Evolutionary conservation across 2,113 vertebrate genomes (phyloP), one percentile per base, ranked within the genome.

Genomic region (Embiotoca jacksoni): DNA sequence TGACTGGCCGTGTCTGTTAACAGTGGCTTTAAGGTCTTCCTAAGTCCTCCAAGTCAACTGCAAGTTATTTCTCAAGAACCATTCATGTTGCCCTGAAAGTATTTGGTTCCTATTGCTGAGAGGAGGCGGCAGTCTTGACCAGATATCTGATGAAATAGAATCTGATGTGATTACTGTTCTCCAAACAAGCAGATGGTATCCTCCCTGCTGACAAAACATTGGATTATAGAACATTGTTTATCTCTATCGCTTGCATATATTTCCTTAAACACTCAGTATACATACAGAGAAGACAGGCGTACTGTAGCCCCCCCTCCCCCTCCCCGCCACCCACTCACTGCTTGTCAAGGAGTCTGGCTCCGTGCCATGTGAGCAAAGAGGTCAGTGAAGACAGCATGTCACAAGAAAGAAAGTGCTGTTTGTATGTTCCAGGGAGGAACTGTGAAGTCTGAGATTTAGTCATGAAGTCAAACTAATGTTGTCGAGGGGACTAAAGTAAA

Each of bases 171-270:
- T 90, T 81, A 71, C 36, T 4, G 52, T 1, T 75, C 74, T 70
- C 58, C 67, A 81, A 78, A 80, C 76, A 46, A 66, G 71, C 74
- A 81, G 82, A 80, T 72, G 72, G 63, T 36, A 3, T 81, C 82
- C 59, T 80, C 53, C 72, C 82, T 30, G 62, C 62, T 60, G 59
- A 78, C 70, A 55, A 36, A 72, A 15, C 64, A 82, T 72, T 75
- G 33, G 63, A 88, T 89, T 75, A 83, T 35, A 16, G 14, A 60
- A 71, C 56, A 50, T 54, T 82, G 49, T 75, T 76, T 63, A 30
- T 86, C 52, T 49, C 6, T 53, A 71, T 79, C n/a, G n/a, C n/a
- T n/a, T 46, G 0, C 59, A 60, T 32, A 7, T 76, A 52, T 75
- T 47, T 33, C 60, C 46, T 23, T 30, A 46, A 79, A 55, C 49